Base-by-base conservation (phyloP, 2,797 vertebrate genomes). In the Schizopygopsis pylzovi region DNA sequence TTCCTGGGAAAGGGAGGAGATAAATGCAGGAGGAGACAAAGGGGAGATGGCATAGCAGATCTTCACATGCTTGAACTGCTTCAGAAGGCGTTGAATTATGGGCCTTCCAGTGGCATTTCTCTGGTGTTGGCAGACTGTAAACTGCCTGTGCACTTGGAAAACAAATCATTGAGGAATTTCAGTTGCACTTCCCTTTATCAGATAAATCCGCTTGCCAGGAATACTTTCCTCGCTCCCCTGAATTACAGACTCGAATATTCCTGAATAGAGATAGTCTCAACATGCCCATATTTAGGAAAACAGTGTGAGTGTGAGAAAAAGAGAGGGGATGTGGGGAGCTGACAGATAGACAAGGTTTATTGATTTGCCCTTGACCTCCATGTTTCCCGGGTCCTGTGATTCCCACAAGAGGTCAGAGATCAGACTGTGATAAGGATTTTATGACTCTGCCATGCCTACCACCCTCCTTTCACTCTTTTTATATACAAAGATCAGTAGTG, bases 271-370 rank as follows among this genome's bases (percentile, higher is more conserved):
- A 91, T 67, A 94, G 92, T 94, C 93, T 94, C 93, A 94, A 94
- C 94, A 93, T 92, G 90, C 92, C 93, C 92, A 92, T 94, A 93
- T 95, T 94, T 94, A 92, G 91, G 83, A 90, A 86, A 86, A 49
- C 72, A 45, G 81, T 89, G 91, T 84, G 91, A 90, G 88, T 89
- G 77, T 83, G 20, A 91, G 89, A 92, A 90, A 91, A 87, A 72
- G 85, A 84, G 88, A 49, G 88, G 72, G 52, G 80, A 79, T 85
- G 70, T 85, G 77, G 79, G 56, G 75, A 49, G 84, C 80, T 88
- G 86, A 87, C 85, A 85, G 79, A 90, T 45, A 73, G 84, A 72
- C 39, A 43, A 84, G 25, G 84, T 93, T 94, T 93, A 94, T 93
- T 94, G 91, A 90, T 93, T 91, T 6, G 86, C 89, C 87, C 82